Base-by-base conservation (phyloP, 2,797 vertebrate genomes). In the Calcarius lapponicus region DNA sequence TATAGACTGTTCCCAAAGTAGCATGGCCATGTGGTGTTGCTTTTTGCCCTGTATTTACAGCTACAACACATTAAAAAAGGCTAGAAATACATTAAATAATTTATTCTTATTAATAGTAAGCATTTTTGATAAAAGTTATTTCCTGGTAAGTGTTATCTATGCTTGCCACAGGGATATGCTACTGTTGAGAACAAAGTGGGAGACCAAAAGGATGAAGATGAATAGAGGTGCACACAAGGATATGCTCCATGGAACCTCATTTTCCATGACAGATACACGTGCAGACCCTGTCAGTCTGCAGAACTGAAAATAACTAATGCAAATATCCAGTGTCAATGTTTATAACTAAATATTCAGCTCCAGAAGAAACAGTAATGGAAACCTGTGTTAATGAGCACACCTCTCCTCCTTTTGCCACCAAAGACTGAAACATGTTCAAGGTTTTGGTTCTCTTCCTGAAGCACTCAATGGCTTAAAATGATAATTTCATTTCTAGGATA, bases 11-110 rank as follows among this genome's bases (percentile, higher is more conserved):
- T 92, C 74, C 60, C 86, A 82, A 95, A 88, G 73, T 48, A 84
- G 56, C 38, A 47, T 43, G 58, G 54, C 88, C 69, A 91, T 74
- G 74, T 24, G 50, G 67, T 22, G 1, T 6, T 86, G 71, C 32
- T 86, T 92, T 96, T 80, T 88, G 60, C 60, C 48, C 74, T 72
- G 29, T 70, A 69, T 70, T 84, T 66, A 71, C 84, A 90, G 61
- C 67, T 73, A 84, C 31, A 78, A 70, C 47, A 84, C 25, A 67
- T 72, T 81, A 81, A 87, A 75, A 34, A 83, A 87, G 28, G 22
- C 28, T 80, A 92, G n/a, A 95, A 91, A 91, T 65, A 31, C 47
- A 64, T 45, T 38, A 65, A 92, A 86, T 86, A 48, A 42, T 54
- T 72, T 86, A 43, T 89, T 80, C 16, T 66, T 88, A 69, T 54